Evolutionary conservation across 2,113 vertebrate genomes (phyloP).

Genomic region (Pholis gunnellus): DNA sequence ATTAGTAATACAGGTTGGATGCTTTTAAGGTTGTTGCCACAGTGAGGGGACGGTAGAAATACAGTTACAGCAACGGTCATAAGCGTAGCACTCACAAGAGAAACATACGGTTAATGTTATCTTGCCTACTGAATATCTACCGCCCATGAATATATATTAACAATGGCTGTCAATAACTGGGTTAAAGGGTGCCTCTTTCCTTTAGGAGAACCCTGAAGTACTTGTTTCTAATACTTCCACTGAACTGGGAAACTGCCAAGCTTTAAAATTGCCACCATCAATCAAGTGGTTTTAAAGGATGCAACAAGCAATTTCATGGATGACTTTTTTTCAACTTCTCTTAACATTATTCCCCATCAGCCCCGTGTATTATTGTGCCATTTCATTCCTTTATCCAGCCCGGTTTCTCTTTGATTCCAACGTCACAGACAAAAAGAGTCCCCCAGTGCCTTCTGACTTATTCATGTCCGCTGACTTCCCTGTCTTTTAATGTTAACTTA

Average conservation of each 20-base stretch:
- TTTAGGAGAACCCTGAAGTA: conserved; percentile 52
- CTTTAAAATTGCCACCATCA: conserved; percentile 83
- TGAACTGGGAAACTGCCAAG: conserved; percentile 69
- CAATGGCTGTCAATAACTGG: conserved; percentile 55
- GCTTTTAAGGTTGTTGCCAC: conserved; percentile 33
- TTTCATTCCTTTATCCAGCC: conserved; percentile 9
- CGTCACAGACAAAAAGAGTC: conserved; percentile 43
- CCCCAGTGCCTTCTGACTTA: conserved; percentile 36
- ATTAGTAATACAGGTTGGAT: neutral
- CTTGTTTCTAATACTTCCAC: conserved; percentile 68
- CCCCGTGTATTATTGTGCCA: conserved; percentile 45
- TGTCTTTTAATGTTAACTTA: conserved; percentile 44
- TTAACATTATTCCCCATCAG: conserved; percentile 72
- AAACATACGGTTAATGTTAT: neutral
- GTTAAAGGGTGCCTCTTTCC: conserved; percentile 56
- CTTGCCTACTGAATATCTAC: neutral
- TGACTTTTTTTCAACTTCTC: conserved; percentile 77
- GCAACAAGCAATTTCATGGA: conserved; percentile 77
- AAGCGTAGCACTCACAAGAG: neutral
- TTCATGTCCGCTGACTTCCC: conserved; percentile 52
- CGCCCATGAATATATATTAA: conserved; percentile 25
- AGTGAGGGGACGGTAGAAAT: neutral
- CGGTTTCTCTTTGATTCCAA: conserved; percentile 42
- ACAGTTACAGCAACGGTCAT: conserved; percentile 1
- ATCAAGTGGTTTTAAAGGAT: conserved; percentile 78